Conservation (phyloP, 2,113 vertebrate species). For the Neolamprologus falcicula region DNA sequence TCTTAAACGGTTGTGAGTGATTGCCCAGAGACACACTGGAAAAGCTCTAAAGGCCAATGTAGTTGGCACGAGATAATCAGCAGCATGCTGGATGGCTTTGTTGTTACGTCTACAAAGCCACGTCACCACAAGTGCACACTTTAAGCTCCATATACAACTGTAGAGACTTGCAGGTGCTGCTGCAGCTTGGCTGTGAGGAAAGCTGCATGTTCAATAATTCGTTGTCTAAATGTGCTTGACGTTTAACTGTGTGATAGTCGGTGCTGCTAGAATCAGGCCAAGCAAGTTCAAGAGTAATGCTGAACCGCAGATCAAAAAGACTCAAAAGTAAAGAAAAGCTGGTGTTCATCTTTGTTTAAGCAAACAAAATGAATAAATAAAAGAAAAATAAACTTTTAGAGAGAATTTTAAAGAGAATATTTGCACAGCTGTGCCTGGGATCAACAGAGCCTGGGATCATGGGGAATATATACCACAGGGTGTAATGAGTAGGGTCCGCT, state of each 20-base stretch:
- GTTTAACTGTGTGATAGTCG: background rate
- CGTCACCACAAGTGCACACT: background rate
- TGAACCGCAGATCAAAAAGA: background rate
- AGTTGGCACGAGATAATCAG: background rate
- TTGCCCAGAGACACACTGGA: background rate
- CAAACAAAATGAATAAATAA: background rate
- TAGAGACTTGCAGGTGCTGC: background rate
- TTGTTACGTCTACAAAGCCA: background rate
- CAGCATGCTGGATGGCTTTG: background rate
- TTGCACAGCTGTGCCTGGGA: background rate
- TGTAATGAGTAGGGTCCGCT: background rate
- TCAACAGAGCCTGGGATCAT: background rate
- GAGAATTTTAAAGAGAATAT: background rate
- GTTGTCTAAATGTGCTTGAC: background rate
- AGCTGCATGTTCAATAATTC: background rate
- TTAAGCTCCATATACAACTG: background rate
- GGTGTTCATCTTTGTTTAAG: background rate
- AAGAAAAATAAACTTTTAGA: background rate
- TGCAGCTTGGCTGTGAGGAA: background rate
- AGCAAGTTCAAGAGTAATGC: background rate
- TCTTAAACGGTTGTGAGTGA: background rate
- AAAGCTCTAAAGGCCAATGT: background rate
- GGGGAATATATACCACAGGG: background rate
- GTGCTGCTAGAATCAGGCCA: background rate
- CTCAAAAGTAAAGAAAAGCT: background rate